Evolutionary conservation across 1,140 invertebrate genomes (phyloP).

Genomic region (Heliconius nattereri): DNA sequence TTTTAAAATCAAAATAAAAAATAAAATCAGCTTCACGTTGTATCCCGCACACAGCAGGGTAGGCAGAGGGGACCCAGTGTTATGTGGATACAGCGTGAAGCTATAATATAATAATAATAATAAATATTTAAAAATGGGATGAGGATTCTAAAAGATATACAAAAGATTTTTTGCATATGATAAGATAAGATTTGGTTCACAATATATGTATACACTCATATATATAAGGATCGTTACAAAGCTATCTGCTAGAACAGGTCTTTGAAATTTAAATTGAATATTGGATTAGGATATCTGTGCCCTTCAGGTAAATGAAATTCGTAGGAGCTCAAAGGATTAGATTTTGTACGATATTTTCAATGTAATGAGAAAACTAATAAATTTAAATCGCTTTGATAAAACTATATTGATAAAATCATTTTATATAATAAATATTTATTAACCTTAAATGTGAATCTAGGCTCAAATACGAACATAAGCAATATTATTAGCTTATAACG

Average conservation of each 20-base stretch:
- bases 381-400: slow-evolving; percentile 31
- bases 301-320: slow-evolving; percentile 43
- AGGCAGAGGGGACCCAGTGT: no score
- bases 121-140: no score
- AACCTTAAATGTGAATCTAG: not conserved
- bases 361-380: slow-evolving; percentile 35
- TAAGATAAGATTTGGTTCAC: no score
- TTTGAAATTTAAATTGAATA: slow-evolving; percentile 45
- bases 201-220: not conserved
- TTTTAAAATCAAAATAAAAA: no score
- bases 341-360: slow-evolving; percentile 31
- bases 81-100: no score
- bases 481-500: no score
- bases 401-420: not conserved
- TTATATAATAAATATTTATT: not conserved
- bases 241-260: slow-evolving; percentile 20
- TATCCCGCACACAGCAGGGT: no score
- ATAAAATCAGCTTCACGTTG: not conserved
- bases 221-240: slow-evolving; percentile 13
- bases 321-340: slow-evolving; percentile 37
- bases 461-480: no score
- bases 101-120: no score
- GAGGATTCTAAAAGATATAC: no score
- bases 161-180: no score
- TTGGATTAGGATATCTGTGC: slow-evolving; percentile 37